Percentiles rank a stretch among this genome's conserved stretches.
These are phyloP conservation scores for Phylloscopus trochiloides DNA, from an alignment of 2,113 vertebrate species.

Conservation along the genomic window DNA sequence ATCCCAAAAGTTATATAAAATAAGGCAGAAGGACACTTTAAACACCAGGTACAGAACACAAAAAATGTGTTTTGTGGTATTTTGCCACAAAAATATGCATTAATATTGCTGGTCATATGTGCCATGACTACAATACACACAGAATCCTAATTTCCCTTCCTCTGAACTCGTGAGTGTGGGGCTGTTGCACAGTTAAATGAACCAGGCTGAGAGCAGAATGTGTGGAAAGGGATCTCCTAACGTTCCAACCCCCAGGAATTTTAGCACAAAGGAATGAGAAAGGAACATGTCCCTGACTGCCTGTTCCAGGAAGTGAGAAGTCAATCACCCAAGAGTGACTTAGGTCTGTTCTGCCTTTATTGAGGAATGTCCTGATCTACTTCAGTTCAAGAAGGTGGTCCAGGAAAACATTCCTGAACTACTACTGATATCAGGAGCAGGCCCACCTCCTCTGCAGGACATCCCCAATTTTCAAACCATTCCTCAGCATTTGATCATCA, in stretches of 20 bases:
- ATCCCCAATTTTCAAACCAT: background rate
- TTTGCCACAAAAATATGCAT: background rate
- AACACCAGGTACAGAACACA: background rate
- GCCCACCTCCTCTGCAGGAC: background rate
- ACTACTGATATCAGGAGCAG: background rate
- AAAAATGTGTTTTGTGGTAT: background rate
- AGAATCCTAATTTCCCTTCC: background rate
- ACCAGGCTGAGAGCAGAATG: background rate
- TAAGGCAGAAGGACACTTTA: background rate
- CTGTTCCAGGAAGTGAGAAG: background rate
- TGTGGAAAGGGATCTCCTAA: background rate
- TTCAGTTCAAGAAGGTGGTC: background rate
- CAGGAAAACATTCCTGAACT: background rate
- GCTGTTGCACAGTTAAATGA: background rate
- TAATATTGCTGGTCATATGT: background rate
- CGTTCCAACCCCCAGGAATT: background rate
- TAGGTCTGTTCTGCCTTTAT: background rate
- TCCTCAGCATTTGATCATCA: background rate
- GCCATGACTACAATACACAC: accelerated
- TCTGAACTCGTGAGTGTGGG: background rate
- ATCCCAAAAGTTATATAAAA: background rate
- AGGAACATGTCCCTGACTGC: background rate
- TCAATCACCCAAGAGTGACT: background rate
- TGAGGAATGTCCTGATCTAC: background rate
- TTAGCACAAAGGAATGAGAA: background rate